A percentile compares a stretch with the other conserved stretches of the same genome.
Conservation (phyloP, 1,140 invertebrate species). For the Battus philenor region DNA sequence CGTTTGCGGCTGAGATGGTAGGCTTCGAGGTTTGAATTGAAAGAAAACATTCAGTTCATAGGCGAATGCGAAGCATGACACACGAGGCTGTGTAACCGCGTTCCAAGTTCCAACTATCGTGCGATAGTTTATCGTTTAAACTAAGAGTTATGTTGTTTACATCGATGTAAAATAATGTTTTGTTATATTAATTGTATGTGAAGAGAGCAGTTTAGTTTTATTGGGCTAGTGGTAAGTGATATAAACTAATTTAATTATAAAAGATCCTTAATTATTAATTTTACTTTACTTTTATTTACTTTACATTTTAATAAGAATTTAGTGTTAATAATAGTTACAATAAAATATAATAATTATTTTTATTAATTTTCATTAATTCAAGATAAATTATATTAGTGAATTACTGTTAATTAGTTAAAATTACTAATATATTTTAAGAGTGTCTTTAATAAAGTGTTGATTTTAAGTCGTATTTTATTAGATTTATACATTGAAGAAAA, state of each 20-base stretch:
- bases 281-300: background rate
- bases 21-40: constrained; percentile 27
- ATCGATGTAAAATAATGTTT: constrained; percentile 14
- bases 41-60: constrained; percentile 51
- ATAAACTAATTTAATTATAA: background rate
- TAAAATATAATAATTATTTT: background rate
- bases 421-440: too few relatives aligned
- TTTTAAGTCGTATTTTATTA: too few relatives aligned
- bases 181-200: constrained; percentile 13
- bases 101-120: constrained; percentile 25
- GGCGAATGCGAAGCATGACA: constrained; percentile 31
- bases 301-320: background rate
- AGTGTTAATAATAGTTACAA: background rate
- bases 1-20: constrained; percentile 23
- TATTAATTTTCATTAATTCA: too few relatives aligned
- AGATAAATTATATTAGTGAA: too few relatives aligned
- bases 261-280: background rate
- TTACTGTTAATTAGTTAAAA: too few relatives aligned
- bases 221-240: constrained; percentile 1
- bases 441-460: too few relatives aligned
- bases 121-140: constrained; percentile 21
- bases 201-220: background rate
- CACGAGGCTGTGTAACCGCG: constrained; percentile 28
- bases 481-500: too few relatives aligned
- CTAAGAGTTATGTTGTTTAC: constrained; percentile 17